Evolutionary conservation across 2,888 invertebrate genomes (phyloP).

Genomic region (Boloria euphrosyne): DNA sequence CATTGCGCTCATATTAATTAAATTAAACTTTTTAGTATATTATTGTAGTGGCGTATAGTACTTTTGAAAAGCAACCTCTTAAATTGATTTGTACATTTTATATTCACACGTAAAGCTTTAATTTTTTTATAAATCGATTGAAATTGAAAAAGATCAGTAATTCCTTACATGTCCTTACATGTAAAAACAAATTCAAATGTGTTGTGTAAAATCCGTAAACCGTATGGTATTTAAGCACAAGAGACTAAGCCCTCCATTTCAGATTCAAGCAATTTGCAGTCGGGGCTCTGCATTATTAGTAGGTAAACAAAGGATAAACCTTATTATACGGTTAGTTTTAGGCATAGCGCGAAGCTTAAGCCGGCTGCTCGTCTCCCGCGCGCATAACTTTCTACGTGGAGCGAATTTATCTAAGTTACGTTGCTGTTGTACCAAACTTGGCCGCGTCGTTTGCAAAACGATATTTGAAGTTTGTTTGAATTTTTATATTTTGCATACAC

Average conservation of each 20-base stretch:
- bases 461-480: neutral
- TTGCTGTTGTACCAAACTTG: slow-evolving; percentile 15
- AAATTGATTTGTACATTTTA: too few species aligned
- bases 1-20: too few species aligned
- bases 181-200: too few species aligned
- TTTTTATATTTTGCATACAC: neutral
- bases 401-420: slow-evolving; percentile 46
- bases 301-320: slow-evolving; percentile 60
- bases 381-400: slow-evolving; percentile 56
- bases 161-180: too few species aligned
- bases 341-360: slow-evolving; percentile 50
- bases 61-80: too few species aligned
- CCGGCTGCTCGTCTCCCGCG: slow-evolving; percentile 49
- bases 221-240: slow-evolving; percentile 6
- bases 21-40: too few species aligned
- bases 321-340: slow-evolving; percentile 60
- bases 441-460: neutral
- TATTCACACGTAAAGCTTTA: too few species aligned
- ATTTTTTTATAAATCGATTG: too few species aligned
- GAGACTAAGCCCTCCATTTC: slow-evolving; percentile 25
- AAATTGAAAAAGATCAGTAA: too few species aligned
- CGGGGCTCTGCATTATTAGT: slow-evolving; percentile 33
- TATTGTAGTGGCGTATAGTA: too few species aligned
- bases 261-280: slow-evolving; percentile 31
- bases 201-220: neutral